phyloP scores from a whole-genome alignment of 1,140 invertebrate genomes.

The Lycorma delicatula region DNA sequence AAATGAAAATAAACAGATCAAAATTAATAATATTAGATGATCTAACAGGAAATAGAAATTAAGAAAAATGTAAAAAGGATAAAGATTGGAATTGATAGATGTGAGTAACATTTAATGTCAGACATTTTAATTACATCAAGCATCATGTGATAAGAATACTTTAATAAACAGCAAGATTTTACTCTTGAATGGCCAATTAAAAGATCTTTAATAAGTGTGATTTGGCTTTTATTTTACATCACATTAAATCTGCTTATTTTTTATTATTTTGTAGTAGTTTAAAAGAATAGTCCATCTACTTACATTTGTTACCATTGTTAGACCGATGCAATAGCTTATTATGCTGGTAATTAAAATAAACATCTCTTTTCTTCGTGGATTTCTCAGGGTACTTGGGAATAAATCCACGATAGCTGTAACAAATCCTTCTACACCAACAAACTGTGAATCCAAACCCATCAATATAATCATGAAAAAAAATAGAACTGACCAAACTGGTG shows the following conservation, averaged over 20 bases:
- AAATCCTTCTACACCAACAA: slow-evolving; percentile 52
- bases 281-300: too few species aligned
- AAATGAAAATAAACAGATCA: too few species aligned
- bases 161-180: not conserved
- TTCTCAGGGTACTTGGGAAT: slow-evolving; percentile 45
- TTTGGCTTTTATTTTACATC: not conserved
- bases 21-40: too few species aligned
- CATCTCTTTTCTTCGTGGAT: slow-evolving; percentile 42
- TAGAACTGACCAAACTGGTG: slow-evolving; percentile 35
- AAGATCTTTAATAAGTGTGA: not conserved
- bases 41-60: too few species aligned
- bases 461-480: slow-evolving; percentile 82
- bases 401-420: slow-evolving; percentile 53
- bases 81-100: too few species aligned
- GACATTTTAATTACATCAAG: too few species aligned
- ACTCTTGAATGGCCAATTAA: too few species aligned
- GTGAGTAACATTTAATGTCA: too few species aligned
- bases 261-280: not conserved
- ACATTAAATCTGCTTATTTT: not conserved
- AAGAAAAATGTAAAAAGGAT: too few species aligned
- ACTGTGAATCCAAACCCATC: slow-evolving; percentile 65
- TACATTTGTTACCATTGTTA: slow-evolving; percentile 62
- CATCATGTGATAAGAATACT: too few species aligned
- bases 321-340: slow-evolving; percentile 52
- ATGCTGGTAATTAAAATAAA: slow-evolving; percentile 51